Conservation (phyloP, 2,797 vertebrate species). For the Schizothorax lantsangensis region DNA sequence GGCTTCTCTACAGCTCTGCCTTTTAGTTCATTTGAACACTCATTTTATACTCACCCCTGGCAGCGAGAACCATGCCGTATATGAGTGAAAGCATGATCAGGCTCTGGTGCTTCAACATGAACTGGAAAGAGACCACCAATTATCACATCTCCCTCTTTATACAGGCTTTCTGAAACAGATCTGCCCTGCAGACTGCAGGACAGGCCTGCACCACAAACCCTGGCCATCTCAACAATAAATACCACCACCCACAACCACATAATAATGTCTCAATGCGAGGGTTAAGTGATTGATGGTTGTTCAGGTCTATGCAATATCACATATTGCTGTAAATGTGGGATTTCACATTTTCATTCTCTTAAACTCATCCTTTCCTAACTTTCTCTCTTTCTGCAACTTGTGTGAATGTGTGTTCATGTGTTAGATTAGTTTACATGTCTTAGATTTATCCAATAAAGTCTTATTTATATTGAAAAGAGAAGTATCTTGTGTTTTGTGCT, state of each 20-base stretch:
- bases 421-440: too few relatives aligned
- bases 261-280: too few relatives aligned
- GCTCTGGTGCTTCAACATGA: slow-evolving; percentile 57
- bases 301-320: too few relatives aligned
- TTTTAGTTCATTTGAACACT: neutral
- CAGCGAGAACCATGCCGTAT: slow-evolving; percentile 42
- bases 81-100: slow-evolving; percentile 55
- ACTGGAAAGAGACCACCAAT: slow-evolving; percentile 66
- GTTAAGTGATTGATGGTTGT: too few relatives aligned
- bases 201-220: slow-evolving; percentile 36
- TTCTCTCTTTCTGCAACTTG: too few relatives aligned
- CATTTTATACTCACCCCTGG: slow-evolving; percentile 46
- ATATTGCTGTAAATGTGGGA: too few relatives aligned
- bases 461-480: too few relatives aligned
- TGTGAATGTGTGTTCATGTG: too few relatives aligned
- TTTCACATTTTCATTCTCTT: too few relatives aligned
- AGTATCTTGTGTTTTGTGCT: too few relatives aligned
- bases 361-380: too few relatives aligned
- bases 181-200: slow-evolving; percentile 59
- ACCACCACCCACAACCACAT: slow-evolving; percentile 58
- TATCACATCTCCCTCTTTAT: slow-evolving; percentile 63
- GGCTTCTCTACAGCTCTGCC: neutral
- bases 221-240: slow-evolving; percentile 46
- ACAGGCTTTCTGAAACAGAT: slow-evolving; percentile 61
- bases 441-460: too few relatives aligned